These are phyloP conservation scores for Neodiprion fabricii DNA, from an alignment of 1,140 invertebrate genomes.

Conservation along the genomic window DNA sequence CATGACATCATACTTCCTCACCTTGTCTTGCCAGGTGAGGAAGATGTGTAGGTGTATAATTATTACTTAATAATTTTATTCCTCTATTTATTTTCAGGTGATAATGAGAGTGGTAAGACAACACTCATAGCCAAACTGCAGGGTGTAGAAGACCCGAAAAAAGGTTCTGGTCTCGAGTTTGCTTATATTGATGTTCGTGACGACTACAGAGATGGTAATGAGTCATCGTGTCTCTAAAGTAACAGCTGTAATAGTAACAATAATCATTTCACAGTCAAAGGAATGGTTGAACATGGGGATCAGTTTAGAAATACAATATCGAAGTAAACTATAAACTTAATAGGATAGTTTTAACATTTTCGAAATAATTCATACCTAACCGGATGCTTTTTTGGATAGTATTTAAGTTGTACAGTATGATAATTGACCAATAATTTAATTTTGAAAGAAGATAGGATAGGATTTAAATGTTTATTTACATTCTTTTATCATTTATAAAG, in stretches of 20 bases:
- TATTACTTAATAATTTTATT: slow-evolving; percentile 7
- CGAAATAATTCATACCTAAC: no score
- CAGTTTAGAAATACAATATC: slow-evolving; percentile 18
- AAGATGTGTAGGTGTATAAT: slow-evolving; percentile 1
- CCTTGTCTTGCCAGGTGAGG: not conserved
- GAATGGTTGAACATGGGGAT: not conserved
- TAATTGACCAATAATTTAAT: no score
- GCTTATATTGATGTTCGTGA: slow-evolving; percentile 98
- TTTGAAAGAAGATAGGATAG: no score
- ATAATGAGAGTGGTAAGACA: slow-evolving; percentile 97
- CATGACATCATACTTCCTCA: slow-evolving; percentile 10
- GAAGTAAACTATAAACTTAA: slow-evolving; percentile 17
- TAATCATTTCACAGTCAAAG: not conserved
- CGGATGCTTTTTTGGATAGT: no score
- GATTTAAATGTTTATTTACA: no score
- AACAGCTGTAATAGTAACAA: not conserved
- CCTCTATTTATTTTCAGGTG: slow-evolving; percentile 66
- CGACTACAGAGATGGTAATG: slow-evolving; percentile 96
- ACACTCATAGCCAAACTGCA: slow-evolving; percentile 94
- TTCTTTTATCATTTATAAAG: no score
- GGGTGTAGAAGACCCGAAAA: slow-evolving; percentile 95
- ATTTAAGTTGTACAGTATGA: no score
- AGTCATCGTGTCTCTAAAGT: not conserved
- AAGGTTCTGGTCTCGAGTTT: slow-evolving; percentile 97
- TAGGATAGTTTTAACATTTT: not conserved